These are phyloP conservation scores for Frieseomelitta varia DNA, from an alignment of 1,140 invertebrate genomes.

Conservation along the genomic window DNA sequence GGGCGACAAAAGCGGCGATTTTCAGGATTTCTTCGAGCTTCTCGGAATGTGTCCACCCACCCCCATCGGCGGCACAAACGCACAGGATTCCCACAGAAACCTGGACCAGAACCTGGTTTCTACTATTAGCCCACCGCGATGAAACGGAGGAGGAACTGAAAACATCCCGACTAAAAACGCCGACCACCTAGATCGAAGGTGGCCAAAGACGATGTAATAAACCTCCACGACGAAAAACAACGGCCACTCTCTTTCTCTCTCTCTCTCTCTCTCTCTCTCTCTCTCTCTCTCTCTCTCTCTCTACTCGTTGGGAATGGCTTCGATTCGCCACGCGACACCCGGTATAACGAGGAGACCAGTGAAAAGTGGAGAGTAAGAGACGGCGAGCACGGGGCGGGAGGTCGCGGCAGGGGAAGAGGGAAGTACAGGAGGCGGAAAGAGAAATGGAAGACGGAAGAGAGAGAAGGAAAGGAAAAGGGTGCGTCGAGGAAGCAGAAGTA, in stretches of 20 bases:
- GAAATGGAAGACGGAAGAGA: background rate
- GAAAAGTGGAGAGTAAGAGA: slow-evolving; percentile 42
- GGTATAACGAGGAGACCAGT: slow-evolving; percentile 48
- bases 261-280: too few relatives aligned
- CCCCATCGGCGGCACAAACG: background rate
- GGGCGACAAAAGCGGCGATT: slow-evolving; percentile 6
- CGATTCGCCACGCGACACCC: slow-evolving; percentile 56
- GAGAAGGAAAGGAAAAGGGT: slow-evolving; percentile 36
- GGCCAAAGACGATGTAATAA: background rate
- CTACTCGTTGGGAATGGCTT: background rate
- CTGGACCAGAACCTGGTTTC: background rate
- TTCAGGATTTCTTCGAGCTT: slow-evolving; percentile 7
- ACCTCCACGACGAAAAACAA: slow-evolving; percentile 19
- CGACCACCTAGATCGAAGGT: slow-evolving; percentile 9
- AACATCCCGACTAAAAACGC: background rate
- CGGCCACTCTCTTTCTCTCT: background rate
- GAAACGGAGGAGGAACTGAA: background rate
- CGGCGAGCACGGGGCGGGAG: slow-evolving; percentile 15
- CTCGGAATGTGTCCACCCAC: slow-evolving; percentile 5
- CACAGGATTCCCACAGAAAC: background rate
- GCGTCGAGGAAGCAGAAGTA: slow-evolving; percentile 35
- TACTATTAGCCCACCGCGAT: too few relatives aligned
- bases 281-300: too few relatives aligned
- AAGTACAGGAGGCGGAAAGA: background rate
- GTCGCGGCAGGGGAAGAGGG: background rate